phyloP scores from a whole-genome alignment of 2,888 invertebrate genomes.

The Drosophila paramelanica region DNA sequence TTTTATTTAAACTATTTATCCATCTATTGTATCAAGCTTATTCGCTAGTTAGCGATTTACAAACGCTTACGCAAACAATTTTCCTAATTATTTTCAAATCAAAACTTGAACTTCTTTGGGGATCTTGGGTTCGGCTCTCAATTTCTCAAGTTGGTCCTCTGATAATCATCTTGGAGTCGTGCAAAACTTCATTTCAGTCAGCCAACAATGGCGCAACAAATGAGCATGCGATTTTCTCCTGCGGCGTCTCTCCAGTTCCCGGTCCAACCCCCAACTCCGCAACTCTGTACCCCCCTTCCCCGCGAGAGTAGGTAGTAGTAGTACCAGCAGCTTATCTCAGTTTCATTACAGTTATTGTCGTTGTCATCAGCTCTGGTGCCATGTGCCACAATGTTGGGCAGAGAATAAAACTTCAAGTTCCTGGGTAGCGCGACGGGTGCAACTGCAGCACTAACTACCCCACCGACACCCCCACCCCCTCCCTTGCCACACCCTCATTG shows the following conservation, averaged over 20 bases:
- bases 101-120: slow-evolving; percentile 22
- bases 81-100: slow-evolving; percentile 43
- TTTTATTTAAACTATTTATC: no score
- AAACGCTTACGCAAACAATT: not conserved
- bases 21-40: not conserved
- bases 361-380: slow-evolving; percentile 72
- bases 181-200: slow-evolving; percentile 57
- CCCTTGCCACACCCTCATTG: not conserved
- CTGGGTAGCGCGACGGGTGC: slow-evolving; percentile 33
- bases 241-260: slow-evolving; percentile 10
- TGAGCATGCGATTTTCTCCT: slow-evolving; percentile 73
- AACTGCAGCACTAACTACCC: slow-evolving; percentile 27
- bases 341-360: slow-evolving; percentile 81
- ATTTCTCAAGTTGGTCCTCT: slow-evolving; percentile 46
- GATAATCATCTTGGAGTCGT: slow-evolving; percentile 61
- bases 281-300: not conserved
- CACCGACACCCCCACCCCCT: not conserved
- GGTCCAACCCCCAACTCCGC: no score
- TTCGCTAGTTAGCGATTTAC: not conserved
- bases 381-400: slow-evolving; percentile 74
- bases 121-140: slow-evolving; percentile 4
- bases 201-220: slow-evolving; percentile 74
- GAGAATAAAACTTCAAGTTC: slow-evolving; percentile 55
- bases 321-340: slow-evolving; percentile 69
- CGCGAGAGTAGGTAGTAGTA: slow-evolving; percentile 11